Percentiles rank a stretch among this genome's conserved stretches.
These are phyloP conservation scores for Cryptotermes secundus DNA, from an alignment of 1,140 invertebrate species.

Conservation along the genomic window DNA sequence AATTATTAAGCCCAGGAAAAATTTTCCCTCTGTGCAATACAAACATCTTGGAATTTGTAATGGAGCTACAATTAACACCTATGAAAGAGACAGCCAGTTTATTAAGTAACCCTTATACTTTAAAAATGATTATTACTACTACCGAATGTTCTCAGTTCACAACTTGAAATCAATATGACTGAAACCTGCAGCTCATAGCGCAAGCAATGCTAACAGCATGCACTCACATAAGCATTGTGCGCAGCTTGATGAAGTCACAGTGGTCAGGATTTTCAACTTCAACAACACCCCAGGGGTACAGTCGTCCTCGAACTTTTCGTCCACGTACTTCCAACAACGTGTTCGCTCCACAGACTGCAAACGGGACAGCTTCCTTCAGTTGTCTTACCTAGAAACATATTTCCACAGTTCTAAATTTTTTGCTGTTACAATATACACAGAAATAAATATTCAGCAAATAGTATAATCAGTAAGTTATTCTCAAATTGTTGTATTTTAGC, in stretches of 20 bases:
- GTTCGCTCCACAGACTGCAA: slow-evolving; percentile 98
- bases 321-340: slow-evolving; percentile 87
- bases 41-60: no score
- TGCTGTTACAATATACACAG: neutral
- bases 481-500: no score
- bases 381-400: slow-evolving; percentile 65
- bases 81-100: no score
- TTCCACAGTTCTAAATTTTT: neutral
- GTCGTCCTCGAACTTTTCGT: slow-evolving; percentile 82
- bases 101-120: no score
- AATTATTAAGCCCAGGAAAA: no score
- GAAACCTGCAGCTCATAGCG: no score
- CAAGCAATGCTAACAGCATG: no score
- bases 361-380: slow-evolving; percentile 91
- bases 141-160: no score
- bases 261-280: slow-evolving; percentile 99
- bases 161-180: no score
- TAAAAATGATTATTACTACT: no score
- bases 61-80: no score
- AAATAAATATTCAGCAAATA: neutral
- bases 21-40: no score
- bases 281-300: slow-evolving; percentile 98
- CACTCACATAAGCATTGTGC: slow-evolving; percentile 90
- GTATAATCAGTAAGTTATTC: neutral
- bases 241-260: slow-evolving; percentile 97